These are phyloP conservation scores for Xestia ashworthii DNA, from an alignment of 2,888 invertebrate species.

Conservation along the genomic window DNA sequence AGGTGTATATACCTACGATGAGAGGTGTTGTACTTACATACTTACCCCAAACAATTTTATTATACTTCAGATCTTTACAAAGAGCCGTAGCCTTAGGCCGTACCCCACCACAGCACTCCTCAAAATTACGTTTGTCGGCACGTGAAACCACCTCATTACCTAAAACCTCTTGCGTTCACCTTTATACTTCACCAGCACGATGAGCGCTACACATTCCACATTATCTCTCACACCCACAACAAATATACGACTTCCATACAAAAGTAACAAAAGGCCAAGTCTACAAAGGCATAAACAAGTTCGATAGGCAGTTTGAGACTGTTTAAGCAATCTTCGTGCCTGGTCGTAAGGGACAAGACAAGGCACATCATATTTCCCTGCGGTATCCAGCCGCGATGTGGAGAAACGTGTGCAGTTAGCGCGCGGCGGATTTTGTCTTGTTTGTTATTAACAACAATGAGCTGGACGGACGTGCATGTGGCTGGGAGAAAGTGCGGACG, in stretches of 20 bases:
- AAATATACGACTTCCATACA: conserved; percentile 54
- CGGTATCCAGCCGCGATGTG: conserved; percentile 71
- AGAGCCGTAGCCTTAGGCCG: conserved; percentile 10
- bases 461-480: conserved; percentile 70
- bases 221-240: conserved; percentile 31
- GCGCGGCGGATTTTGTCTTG: conserved; percentile 81
- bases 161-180: conserved; percentile 16
- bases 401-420: conserved; percentile 82
- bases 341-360: conserved; percentile 63
- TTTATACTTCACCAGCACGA: conserved; percentile 11
- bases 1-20: background rate
- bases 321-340: conserved; percentile 70
- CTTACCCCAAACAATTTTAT: background rate
- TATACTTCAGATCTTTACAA: background rate
- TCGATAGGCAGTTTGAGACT: conserved; percentile 66
- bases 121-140: conserved; percentile 47
- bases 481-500: conserved; percentile 70
- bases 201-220: conserved; percentile 16
- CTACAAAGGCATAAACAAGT: conserved; percentile 65
- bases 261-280: conserved; percentile 51
- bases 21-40: background rate
- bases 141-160: conserved; percentile 39
- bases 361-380: conserved; percentile 72
- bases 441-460: conserved; percentile 88
- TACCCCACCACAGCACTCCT: background rate